Percentiles rank a stretch among this genome's conserved stretches.
Conservation (phyloP, 2,113 vertebrate genomes). For the Ctenodactylus gundi region DNA sequence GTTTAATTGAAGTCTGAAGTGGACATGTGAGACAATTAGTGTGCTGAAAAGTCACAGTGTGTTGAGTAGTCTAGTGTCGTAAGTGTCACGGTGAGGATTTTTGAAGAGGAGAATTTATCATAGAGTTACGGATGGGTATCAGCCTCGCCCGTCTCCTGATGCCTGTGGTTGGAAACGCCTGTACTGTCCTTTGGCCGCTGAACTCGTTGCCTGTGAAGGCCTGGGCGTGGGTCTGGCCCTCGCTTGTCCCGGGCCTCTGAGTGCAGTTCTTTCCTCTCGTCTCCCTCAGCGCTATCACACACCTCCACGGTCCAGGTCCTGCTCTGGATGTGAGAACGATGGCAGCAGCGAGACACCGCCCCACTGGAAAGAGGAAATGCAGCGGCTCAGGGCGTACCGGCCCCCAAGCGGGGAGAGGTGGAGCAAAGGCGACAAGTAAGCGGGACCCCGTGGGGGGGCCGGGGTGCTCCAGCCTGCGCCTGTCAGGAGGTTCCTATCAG, state of each 20-base stretch:
- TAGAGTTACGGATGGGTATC: neutral
- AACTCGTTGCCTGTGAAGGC: neutral
- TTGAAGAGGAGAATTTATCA: neutral
- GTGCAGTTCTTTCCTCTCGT: too few relatives aligned
- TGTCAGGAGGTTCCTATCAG: too few relatives aligned
- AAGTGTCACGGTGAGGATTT: neutral
- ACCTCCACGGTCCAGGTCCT: conserved; percentile 93
- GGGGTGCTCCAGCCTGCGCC: too few relatives aligned
- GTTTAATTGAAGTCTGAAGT: conserved; percentile 4
- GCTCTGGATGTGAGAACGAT: conserved; percentile 91
- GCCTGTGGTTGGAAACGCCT: neutral
- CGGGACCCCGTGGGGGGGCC: too few relatives aligned
- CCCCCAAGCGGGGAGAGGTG: conserved; percentile 92
- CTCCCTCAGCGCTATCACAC: conserved; percentile 98
- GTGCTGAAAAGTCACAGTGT: conserved; percentile 7
- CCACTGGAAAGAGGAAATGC: conserved; percentile 99
- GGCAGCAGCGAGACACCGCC: conserved; percentile 97
- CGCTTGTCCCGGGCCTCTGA: too few relatives aligned
- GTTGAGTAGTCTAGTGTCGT: neutral
- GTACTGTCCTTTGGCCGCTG: neutral
- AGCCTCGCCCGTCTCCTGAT: neutral
- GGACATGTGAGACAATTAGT: neutral
- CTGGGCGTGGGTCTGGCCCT: neutral
- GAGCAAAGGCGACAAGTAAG: conserved; percentile 99
- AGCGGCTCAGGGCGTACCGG: conserved; percentile 90